Evolutionary conservation across 2,797 vertebrate genomes (phyloP).

Genomic region (Hippopotamyrus pictus): DNA sequence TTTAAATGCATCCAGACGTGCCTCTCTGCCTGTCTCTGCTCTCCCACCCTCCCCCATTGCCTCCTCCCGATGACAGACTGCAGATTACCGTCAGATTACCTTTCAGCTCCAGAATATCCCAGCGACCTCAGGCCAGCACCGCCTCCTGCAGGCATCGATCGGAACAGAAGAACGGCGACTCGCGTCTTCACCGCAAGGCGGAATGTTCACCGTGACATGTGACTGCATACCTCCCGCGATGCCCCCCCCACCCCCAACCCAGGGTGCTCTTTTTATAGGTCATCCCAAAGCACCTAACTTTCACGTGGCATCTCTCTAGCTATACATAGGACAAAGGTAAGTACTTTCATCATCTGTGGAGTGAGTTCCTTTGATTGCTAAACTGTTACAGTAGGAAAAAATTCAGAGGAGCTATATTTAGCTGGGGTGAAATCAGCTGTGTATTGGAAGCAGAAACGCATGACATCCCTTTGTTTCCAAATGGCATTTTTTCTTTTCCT

Average conservation of each 20-base stretch:
- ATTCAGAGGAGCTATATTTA: constrained; percentile 64
- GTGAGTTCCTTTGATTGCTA: constrained; percentile 67
- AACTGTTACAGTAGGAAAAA: constrained; percentile 62
- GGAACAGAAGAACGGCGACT: background rate
- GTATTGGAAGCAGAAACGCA: constrained; percentile 31
- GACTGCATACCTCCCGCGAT: constrained; percentile 34
- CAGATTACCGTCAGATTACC: constrained; percentile 14
- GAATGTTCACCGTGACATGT: constrained; percentile 29
- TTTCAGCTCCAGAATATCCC: constrained; percentile 8
- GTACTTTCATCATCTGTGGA: constrained; percentile 62
- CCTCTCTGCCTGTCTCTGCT: background rate
- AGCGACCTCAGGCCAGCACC: background rate
- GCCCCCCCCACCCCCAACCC: background rate
- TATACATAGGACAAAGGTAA: constrained; percentile 71
- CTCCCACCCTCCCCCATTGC: background rate
- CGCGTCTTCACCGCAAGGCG: background rate
- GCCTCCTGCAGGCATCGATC: background rate
- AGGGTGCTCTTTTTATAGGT: background rate
- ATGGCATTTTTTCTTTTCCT: background rate
- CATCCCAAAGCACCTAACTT: constrained; percentile 41
- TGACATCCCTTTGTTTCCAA: constrained; percentile 35
- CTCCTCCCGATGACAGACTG: background rate
- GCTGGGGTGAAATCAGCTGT: constrained; percentile 8
- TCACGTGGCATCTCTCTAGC: constrained; percentile 59
- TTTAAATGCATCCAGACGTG: background rate